A percentile compares a stretch with the other conserved stretches of the same genome.
These are phyloP conservation scores for Pantelozetes paolii DNA, from an alignment of 2,888 invertebrate species.

Conservation along the genomic window DNA sequence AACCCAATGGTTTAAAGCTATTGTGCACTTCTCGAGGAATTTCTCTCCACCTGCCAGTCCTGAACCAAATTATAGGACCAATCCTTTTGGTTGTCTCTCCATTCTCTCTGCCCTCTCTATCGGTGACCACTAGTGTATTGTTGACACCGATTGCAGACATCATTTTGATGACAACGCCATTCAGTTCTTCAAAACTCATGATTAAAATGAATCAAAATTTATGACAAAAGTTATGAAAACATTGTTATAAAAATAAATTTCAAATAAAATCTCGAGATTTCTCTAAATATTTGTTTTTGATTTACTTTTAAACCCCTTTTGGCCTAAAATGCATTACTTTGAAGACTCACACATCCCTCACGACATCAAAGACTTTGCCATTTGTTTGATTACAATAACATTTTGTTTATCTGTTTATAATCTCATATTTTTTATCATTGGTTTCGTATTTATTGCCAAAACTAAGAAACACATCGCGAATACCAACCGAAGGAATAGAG, in stretches of 20 bases:
- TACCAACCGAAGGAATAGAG: neutral
- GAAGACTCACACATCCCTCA: neutral
- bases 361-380: neutral
- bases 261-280: too few species aligned
- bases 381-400: neutral
- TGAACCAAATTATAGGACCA: constrained; percentile 16
- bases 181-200: constrained; percentile 10
- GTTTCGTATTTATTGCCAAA: neutral
- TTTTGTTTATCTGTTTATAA: neutral
- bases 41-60: neutral
- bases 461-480: neutral
- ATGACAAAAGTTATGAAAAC: neutral
- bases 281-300: too few species aligned
- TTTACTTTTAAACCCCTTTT: too few species aligned
- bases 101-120: neutral
- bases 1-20: constrained; percentile 5
- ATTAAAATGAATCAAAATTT: too few species aligned
- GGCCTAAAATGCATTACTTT: neutral
- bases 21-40: neutral
- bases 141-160: neutral
- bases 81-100: constrained; percentile 5
- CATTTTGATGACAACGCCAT: constrained; percentile 31
- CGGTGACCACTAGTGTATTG: constrained; percentile 10
- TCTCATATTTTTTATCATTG: neutral
- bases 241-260: neutral